Conservation (phyloP, 2,113 vertebrate genomes). For the Forbesichthys agassizii region DNA sequence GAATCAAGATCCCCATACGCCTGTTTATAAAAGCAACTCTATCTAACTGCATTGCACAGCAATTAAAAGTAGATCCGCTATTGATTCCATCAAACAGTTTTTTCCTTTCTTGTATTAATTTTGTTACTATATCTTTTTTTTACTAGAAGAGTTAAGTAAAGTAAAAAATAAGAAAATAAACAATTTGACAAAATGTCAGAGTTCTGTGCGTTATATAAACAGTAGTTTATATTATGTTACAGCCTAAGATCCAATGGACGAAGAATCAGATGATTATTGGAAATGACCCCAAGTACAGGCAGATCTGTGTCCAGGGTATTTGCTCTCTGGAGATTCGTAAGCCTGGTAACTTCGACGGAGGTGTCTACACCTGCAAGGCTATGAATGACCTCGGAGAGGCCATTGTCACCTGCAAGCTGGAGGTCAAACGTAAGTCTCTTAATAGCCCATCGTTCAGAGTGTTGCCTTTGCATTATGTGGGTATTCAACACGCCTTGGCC, state of each 20-base stretch:
- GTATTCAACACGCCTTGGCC: background rate
- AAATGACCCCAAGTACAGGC: conserved; percentile 89
- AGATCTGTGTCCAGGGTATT: conserved; percentile 87
- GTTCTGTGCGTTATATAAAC: too few species aligned
- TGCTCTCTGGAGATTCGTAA: conserved; percentile 96
- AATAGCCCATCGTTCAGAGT: background rate
- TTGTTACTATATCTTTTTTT: background rate
- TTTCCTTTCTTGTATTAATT: too few species aligned
- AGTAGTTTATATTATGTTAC: conserved; percentile 3
- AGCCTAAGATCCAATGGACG: conserved; percentile 95
- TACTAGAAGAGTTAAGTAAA: background rate
- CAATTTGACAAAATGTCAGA: too few species aligned
- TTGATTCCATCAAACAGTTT: conserved; percentile 24
- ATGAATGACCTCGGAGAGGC: conserved; percentile 86
- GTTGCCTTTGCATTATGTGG: background rate
- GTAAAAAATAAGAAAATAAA: too few species aligned
- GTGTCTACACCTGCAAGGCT: conserved; percentile 91
- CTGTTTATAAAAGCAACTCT: conserved; percentile 1
- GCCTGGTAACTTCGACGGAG: conserved; percentile 87
- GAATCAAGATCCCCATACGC: too few species aligned
- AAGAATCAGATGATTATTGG: conserved; percentile 95
- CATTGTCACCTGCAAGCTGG: conserved; percentile 85
- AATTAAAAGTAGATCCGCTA: conserved; percentile 20
- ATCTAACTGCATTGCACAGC: conserved; percentile 18
- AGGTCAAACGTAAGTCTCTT: conserved; percentile 86